Percentiles rank a stretch among this genome's conserved stretches.
phyloP scores from a whole-genome alignment of 2,888 invertebrate species.

The Muschampia plurimacula region DNA sequence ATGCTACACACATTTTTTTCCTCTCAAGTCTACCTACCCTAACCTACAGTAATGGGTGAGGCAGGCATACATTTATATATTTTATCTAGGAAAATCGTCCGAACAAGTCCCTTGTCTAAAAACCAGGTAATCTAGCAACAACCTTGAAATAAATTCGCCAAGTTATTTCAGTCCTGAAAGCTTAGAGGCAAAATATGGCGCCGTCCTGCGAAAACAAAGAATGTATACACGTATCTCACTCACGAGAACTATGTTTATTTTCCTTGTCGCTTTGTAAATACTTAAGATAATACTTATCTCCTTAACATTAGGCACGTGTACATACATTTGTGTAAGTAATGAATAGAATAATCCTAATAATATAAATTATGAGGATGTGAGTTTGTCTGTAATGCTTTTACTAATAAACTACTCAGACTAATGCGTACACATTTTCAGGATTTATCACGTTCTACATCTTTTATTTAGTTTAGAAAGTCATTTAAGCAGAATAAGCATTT shows the following conservation, averaged over 20 bases:
- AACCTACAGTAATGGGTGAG: no score
- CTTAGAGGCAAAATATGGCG: conserved; percentile 10
- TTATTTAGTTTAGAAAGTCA: no score
- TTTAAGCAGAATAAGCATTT: no score
- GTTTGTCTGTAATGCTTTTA: no score
- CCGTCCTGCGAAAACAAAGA: conserved; percentile 13
- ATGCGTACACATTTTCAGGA: no score
- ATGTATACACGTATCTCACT: not conserved
- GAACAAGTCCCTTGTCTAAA: not conserved
- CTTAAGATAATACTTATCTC: not conserved
- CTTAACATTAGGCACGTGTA: not conserved
- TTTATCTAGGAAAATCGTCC: not conserved
- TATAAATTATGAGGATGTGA: no score
- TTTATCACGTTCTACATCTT: no score
- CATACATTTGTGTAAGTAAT: not conserved
- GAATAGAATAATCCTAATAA: no score
- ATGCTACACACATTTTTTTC: no score
- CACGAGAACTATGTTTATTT: not conserved
- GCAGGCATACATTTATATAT: not conserved
- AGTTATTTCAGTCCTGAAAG: conserved; percentile 8
- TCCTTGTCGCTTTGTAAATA: not conserved
- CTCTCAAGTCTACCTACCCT: no score
- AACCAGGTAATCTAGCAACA: conserved; percentile 6
- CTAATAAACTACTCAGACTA: no score
- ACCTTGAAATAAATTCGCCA: conserved; percentile 20